Conservation (phyloP, 2,113 vertebrate species). For the Neofelis nebulosa region DNA sequence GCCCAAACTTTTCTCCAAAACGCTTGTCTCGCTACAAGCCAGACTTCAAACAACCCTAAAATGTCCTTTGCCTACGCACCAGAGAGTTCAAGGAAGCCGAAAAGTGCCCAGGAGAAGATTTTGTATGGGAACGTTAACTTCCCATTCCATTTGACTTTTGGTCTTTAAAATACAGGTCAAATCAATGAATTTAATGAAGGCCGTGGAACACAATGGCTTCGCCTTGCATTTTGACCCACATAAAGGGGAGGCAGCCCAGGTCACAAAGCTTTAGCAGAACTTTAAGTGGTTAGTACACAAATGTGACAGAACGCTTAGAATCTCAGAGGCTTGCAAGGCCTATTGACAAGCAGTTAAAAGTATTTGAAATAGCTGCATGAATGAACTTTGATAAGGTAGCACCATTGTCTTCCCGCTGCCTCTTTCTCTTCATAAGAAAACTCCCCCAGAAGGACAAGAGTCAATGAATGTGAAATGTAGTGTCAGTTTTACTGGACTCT, state of each 20-base stretch:
- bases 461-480: constrained; percentile 92
- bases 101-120: constrained; percentile 90
- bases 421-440: constrained; percentile 89
- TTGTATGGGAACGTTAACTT: constrained; percentile 95
- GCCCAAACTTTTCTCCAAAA: background rate
- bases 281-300: constrained; percentile 99
- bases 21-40: constrained; percentile 84
- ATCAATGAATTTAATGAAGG: constrained; percentile 99
- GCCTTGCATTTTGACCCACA: constrained; percentile 98
- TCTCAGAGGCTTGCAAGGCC: constrained; percentile 91
- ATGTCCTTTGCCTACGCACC: constrained; percentile 85
- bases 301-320: constrained; percentile 97
- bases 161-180: constrained; percentile 99
- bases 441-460: constrained; percentile 90
- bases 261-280: constrained; percentile 95
- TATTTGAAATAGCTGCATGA: constrained; percentile 94
- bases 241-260: constrained; percentile 97
- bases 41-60: constrained; percentile 89
- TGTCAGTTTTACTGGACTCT: constrained; percentile 87
- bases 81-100: constrained; percentile 85
- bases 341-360: constrained; percentile 99
- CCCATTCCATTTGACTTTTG: constrained; percentile 99
- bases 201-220: constrained; percentile 92
- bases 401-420: constrained; percentile 91
- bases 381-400: constrained; percentile 94